A percentile compares a stretch with the other conserved stretches of the same genome.
phyloP scores from a whole-genome alignment of 2,113 vertebrate species.

The Phylloscopus trochilus region DNA sequence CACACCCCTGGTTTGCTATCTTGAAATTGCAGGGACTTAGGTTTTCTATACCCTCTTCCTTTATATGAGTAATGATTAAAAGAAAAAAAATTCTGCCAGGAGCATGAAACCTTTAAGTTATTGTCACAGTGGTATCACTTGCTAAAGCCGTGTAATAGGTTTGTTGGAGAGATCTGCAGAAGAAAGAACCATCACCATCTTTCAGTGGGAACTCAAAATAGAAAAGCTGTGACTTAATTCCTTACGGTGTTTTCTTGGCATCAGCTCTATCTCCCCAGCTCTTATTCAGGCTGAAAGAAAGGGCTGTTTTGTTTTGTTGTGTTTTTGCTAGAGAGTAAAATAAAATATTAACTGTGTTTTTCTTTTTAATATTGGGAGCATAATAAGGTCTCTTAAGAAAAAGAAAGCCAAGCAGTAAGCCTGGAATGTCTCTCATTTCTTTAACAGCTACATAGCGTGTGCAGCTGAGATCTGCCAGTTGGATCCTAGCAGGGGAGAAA shows the following conservation, averaged over 20 bases:
- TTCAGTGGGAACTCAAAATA: not conserved
- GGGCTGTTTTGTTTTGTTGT: conserved; percentile 18
- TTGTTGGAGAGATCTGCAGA: not conserved
- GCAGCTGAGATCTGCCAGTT: conserved; percentile 59
- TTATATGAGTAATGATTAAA: conserved; percentile 26
- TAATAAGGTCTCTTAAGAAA: conserved; percentile 41
- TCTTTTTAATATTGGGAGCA: conserved; percentile 34
- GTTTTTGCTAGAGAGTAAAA: conserved; percentile 25
- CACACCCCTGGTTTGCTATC: not conserved
- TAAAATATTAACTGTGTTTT: conserved; percentile 47
- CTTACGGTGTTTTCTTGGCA: not conserved
- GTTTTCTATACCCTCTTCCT: conserved; percentile 2
- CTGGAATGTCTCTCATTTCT: conserved; percentile 49
- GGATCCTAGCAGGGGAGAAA: conserved; percentile 60
- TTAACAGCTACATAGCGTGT: conserved; percentile 44
- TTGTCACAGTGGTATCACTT: not conserved
- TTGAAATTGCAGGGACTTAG: not conserved
- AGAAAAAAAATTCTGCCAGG: not conserved
- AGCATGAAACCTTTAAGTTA: not conserved
- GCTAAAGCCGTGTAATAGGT: not conserved
- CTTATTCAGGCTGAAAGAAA: not conserved
- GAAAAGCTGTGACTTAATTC: not conserved
- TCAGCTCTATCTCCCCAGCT: not conserved
- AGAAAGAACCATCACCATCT: not conserved
- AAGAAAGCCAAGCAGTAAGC: conserved; percentile 36